Base-by-base conservation (phyloP, 1,140 invertebrate species). In the Papilio xuthus region DNA sequence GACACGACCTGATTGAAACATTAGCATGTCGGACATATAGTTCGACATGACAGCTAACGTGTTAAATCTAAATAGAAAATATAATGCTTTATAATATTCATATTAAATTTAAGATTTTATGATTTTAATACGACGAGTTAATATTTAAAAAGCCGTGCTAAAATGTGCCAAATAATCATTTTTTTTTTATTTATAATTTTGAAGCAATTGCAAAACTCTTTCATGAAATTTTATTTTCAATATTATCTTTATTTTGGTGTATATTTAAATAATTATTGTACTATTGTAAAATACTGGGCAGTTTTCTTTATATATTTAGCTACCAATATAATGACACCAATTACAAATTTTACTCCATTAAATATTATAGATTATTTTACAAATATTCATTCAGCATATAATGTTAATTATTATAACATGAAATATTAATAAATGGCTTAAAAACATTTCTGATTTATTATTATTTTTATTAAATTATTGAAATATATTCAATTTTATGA, bases 251-350 rank as follows among this genome's bases (percentile, higher is more conserved):
- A 32, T 37, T 37, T 37, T 53, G 18, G 8, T 20, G 0, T 4
- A 26, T 53, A 53, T 53, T 26, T 60, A 4, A 32, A 50, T 13
- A 18, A 13, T 63, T 63, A 60, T 60, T 60, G 56, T 63, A 63
- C 10, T 63, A 63, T 63, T 3, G 23, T 63, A 23, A 63, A 63
- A 63, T 63, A 63, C 60, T 63, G 60, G 23, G 3, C 60, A 63
- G 60, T 63, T 63, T 28, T 15, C 12, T 63, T 10, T 63, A 28
- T 23, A 26, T 60, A 23, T 60, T 53, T 4, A 53, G 23, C 56
- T 23, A 23, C 23, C 53, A 60, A 60, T 60, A 23, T 12, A 23
- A 23, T 23, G 20, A 23, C 20, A 50, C 12, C 20, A 26, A 10
- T 12, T 23, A 44, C 44, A 44, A 44, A 4, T 32, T 32, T 32